A percentile compares a stretch with the other conserved stretches of the same genome.
Conservation (phyloP, 2,888 invertebrate genomes). For the Elegia similella region DNA sequence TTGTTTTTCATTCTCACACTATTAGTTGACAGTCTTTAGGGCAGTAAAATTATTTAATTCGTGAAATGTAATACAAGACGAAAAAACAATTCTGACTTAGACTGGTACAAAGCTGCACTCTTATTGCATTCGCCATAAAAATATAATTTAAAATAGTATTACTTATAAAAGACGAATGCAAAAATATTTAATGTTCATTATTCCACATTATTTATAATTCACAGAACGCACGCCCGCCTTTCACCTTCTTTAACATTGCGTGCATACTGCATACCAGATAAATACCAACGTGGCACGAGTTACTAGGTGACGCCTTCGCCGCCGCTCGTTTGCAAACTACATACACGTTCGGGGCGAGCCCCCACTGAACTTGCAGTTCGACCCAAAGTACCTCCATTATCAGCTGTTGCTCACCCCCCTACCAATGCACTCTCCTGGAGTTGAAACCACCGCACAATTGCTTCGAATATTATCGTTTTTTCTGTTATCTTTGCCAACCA, state of each 20-base stretch:
- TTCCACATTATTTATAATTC: slow-evolving; percentile 21
- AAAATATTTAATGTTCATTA: slow-evolving; percentile 15
- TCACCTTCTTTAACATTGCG: slow-evolving; percentile 36
- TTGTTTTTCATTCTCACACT: no score
- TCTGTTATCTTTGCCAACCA: slow-evolving; percentile 21
- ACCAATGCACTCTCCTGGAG: slow-evolving; percentile 30
- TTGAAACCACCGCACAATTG: not conserved
- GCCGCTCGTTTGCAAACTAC: slow-evolving; percentile 35
- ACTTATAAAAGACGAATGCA: not conserved
- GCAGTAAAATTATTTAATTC: no score
- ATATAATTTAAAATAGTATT: not conserved
- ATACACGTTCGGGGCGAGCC: slow-evolving; percentile 52
- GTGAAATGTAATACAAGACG: no score
- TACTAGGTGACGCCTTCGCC: slow-evolving; percentile 24
- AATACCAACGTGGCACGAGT: slow-evolving; percentile 20
- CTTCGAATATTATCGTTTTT: not conserved
- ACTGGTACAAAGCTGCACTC: no score
- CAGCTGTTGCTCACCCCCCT: slow-evolving; percentile 44
- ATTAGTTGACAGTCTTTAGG: no score
- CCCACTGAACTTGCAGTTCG: slow-evolving; percentile 58
- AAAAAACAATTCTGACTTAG: no score
- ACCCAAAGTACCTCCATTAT: slow-evolving; percentile 49
- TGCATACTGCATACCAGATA: slow-evolving; percentile 24
- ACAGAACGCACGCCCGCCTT: slow-evolving; percentile 26
- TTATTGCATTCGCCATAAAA: no score